Base-by-base conservation (phyloP, 2,888 invertebrate species). In the Tetheella fluctuosa region DNA sequence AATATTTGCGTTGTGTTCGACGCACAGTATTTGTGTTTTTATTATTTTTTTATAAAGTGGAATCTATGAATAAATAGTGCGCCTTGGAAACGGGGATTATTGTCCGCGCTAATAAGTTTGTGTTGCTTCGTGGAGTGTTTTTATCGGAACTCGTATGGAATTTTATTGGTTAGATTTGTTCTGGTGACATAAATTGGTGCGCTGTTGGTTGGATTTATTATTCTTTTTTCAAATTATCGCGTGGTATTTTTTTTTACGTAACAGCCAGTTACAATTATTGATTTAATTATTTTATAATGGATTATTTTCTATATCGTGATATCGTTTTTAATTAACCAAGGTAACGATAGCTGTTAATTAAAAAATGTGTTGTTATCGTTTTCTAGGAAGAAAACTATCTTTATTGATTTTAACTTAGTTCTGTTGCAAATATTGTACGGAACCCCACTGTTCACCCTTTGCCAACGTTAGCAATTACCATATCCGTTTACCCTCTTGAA, bases 151-250 rank as follows among this genome's bases (percentile, higher is more conserved):
- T 30, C 30, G 37, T 20, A 55, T 55, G 34, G 55, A 55, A 55
- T 55, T 55, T 55, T 37, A 55, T 34, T 55, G 34, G 55, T 64
- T 55, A 61, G 48, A 80, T 83, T 84, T 71, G 83, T 84, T 84
- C 77, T 83, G 84, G 84, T 85, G 84, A 76, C 77, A 79, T 69
- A 70, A 73, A 71, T 73, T 59, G 67, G 62, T 69, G 70, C 71
- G 72, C 64, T 63, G 61, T 66, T 68, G 34, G 54, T 30, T 54
- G n/a, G 10, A n/a, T 39, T n/a, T n/a, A n/a, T n/a, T 30, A 13
- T 55, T 55, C n/a, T 34, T 17, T 55, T 55, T 55, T 55, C 23
- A 13, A 55, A 55, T 55, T 34, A 20, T 34, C 10, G 25, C n/a
- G n/a, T 30, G 25, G 25, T 17, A 54, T 25, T 54, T 55, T 48